Evolutionary conservation across 2,888 invertebrate genomes (phyloP).

Genomic region (Kuschelorhynchus macadamiae): DNA sequence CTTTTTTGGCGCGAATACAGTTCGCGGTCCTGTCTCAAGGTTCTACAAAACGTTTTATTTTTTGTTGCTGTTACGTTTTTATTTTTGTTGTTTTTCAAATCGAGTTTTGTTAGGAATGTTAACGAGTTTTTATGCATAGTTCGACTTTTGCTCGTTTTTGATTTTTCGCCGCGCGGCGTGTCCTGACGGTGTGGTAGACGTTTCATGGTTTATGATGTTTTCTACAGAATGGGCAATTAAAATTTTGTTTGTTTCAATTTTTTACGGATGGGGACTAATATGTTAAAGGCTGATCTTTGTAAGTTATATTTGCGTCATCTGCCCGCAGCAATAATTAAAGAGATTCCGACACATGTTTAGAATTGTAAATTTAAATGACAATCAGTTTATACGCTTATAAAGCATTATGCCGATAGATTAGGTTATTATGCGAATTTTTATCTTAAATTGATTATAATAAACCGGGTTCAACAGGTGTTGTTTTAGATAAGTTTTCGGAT

Average conservation of each 20-base stretch:
- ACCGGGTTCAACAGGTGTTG: no score
- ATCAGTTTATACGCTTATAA: no score
- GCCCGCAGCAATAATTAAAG: no score
- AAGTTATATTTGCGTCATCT: slow-evolving; percentile 6
- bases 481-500: no score
- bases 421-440: no score
- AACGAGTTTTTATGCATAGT: slow-evolving; percentile 47
- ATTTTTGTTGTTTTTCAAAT: slow-evolving; percentile 43
- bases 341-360: no score
- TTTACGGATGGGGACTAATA: neutral
- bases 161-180: slow-evolving; percentile 41
- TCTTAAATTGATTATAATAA: no score
- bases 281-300: slow-evolving; percentile 14
- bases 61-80: slow-evolving; percentile 33
- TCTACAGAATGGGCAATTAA: slow-evolving; percentile 30
- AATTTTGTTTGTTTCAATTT: slow-evolving; percentile 36
- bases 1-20: slow-evolving; percentile 45
- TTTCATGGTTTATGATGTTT: slow-evolving; percentile 42
- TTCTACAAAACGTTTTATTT: slow-evolving; percentile 40
- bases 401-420: no score
- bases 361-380: no score
- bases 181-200: slow-evolving; percentile 25
- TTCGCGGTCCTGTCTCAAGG: slow-evolving; percentile 44
- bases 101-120: slow-evolving; percentile 45
- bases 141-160: slow-evolving; percentile 37